phyloP scores from a whole-genome alignment of 2,888 invertebrate genomes.

The Sipha maydis region DNA sequence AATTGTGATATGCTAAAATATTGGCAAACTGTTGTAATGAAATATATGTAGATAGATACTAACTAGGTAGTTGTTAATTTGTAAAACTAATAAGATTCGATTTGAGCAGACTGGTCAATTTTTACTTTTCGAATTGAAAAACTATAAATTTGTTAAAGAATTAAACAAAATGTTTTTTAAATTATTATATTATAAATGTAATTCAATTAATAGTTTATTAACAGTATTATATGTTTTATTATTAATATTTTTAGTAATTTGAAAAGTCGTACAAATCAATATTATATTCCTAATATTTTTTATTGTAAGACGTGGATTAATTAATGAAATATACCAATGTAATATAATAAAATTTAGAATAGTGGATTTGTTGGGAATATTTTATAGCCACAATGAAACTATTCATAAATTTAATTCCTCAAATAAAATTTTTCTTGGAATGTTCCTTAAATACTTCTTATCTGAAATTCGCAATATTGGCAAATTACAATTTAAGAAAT shows the following conservation, averaged over 20 bases:
- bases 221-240: conserved; percentile 20
- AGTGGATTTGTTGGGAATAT: background rate
- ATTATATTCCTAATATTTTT: conserved; percentile 56
- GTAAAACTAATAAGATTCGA: conserved; percentile 48
- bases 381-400: background rate
- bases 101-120: conserved; percentile 55
- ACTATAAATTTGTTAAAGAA: conserved; percentile 14
- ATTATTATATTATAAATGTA: conserved; percentile 14
- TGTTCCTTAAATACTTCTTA: conserved; percentile 57
- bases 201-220: conserved; percentile 52
- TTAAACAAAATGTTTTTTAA: conserved; percentile 10
- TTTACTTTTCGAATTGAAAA: conserved; percentile 24
- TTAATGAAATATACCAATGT: conserved; percentile 11
- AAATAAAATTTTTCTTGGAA: conserved; percentile 26
- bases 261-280: conserved; percentile 55
- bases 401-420: conserved; percentile 5
- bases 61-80: conserved; percentile 56
- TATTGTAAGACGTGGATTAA: conserved; percentile 32
- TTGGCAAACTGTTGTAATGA: conserved; percentile 53
- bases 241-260: conserved; percentile 12
- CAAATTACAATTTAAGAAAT: conserved; percentile 59
- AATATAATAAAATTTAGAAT: conserved; percentile 7
- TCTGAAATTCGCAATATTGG: conserved; percentile 51
- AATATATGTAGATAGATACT: conserved; percentile 53
- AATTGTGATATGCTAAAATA: conserved; percentile 61